phyloP scores from a whole-genome alignment of 1,140 invertebrate species.

The Ostrea edulis region DNA sequence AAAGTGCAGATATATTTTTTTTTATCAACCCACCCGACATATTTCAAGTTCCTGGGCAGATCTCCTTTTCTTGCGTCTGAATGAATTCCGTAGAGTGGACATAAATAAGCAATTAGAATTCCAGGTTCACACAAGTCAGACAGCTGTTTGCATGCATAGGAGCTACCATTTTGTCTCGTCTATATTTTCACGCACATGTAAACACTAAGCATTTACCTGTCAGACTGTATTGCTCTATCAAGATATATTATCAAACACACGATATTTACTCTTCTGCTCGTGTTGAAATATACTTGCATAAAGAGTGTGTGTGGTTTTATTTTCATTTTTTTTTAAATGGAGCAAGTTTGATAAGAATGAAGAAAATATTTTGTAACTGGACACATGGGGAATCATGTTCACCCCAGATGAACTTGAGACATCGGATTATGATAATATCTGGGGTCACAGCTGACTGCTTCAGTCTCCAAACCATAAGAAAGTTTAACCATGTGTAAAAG shows the following conservation, averaged over 20 bases:
- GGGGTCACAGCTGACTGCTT: too few relatives aligned
- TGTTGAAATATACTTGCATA: not conserved
- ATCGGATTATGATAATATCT: too few relatives aligned
- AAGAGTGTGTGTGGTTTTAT: too few relatives aligned
- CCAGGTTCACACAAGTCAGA: not conserved
- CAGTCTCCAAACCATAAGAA: too few relatives aligned
- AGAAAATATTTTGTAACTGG: not conserved
- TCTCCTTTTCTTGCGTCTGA: constrained; percentile 13
- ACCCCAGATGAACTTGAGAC: too few relatives aligned
- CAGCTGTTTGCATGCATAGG: not conserved
- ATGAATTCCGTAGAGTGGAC: constrained; percentile 8
- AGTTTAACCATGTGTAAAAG: too few relatives aligned
- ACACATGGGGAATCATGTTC: too few relatives aligned
- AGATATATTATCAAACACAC: not conserved
- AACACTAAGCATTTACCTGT: constrained; percentile 19
- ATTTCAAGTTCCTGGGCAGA: not conserved
- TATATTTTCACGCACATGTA: constrained; percentile 5
- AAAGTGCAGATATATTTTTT: not conserved
- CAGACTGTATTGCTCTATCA: not conserved
- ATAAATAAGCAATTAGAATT: not conserved
- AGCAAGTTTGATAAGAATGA: not conserved
- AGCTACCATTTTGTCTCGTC: constrained; percentile 16
- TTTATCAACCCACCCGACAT: constrained; percentile 10
- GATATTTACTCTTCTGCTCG: not conserved
- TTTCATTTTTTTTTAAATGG: not conserved